phyloP scores from a whole-genome alignment of 2,888 invertebrate genomes.

The Cheilosia grossa region DNA sequence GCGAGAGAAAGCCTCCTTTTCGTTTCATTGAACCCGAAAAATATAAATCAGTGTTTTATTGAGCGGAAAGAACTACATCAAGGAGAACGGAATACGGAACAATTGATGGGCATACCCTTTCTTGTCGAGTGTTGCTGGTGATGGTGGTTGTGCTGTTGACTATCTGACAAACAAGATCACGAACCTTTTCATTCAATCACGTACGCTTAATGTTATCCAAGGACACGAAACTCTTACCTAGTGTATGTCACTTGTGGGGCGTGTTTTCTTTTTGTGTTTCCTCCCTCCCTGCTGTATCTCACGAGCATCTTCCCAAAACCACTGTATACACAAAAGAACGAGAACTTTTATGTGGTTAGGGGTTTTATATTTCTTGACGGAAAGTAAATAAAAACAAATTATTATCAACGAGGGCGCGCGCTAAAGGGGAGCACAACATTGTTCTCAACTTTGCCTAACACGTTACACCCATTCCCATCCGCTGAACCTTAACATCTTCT shows the following conservation, averaged over 20 bases:
- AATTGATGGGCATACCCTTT: slow-evolving; percentile 47
- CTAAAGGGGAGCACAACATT: slow-evolving; percentile 1
- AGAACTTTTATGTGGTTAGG: slow-evolving; percentile 24
- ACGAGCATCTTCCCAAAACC: slow-evolving; percentile 19
- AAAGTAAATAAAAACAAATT: slow-evolving; percentile 44
- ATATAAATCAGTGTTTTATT: slow-evolving; percentile 72
- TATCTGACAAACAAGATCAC: slow-evolving; percentile 68
- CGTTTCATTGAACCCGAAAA: slow-evolving; percentile 69
- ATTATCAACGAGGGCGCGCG: slow-evolving; percentile 36
- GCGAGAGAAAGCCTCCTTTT: slow-evolving; percentile 49
- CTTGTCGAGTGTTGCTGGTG: background rate
- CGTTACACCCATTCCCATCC: background rate
- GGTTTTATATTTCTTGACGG: slow-evolving; percentile 18
- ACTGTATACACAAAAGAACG: background rate
- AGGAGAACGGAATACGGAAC: slow-evolving; percentile 46
- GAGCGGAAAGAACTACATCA: slow-evolving; percentile 71
- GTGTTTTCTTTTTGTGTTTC: no score
- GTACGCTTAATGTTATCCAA: slow-evolving; percentile 66
- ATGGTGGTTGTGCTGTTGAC: slow-evolving; percentile 40
- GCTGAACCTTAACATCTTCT: background rate
- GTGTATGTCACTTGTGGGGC: background rate
- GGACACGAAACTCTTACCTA: slow-evolving; percentile 43
- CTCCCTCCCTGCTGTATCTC: slow-evolving; percentile 19
- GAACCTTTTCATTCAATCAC: slow-evolving; percentile 72
- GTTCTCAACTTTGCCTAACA: slow-evolving; percentile 8